phyloP scores from a whole-genome alignment of 2,113 vertebrate species.

The Glareola pratincola region DNA sequence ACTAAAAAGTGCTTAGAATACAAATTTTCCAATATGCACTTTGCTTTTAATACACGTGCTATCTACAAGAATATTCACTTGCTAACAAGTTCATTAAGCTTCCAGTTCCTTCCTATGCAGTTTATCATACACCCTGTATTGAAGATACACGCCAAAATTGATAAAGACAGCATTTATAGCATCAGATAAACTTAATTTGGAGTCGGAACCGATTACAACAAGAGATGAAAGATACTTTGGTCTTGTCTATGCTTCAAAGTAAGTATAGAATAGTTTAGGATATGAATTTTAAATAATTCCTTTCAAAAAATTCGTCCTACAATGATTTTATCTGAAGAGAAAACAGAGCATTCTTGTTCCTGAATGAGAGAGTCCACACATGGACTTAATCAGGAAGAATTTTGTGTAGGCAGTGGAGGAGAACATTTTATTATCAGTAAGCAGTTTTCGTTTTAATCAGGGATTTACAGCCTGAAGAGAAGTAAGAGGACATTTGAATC shows the following conservation, averaged over 20 bases:
- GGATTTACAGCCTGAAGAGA: background rate
- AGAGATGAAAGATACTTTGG: background rate
- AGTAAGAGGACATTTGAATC: background rate
- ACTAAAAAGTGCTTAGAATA: background rate
- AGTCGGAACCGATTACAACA: background rate
- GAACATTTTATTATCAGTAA: slow-evolving; percentile 30
- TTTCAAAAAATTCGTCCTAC: background rate
- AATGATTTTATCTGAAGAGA: background rate
- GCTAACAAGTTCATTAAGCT: background rate
- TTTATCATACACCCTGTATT: background rate
- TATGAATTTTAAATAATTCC: background rate
- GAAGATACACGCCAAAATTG: background rate
- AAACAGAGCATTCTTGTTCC: slow-evolving; percentile 35
- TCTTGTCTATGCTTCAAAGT: background rate
- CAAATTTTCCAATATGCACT: background rate
- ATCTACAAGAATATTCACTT: background rate
- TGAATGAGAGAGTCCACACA: slow-evolving; percentile 42
- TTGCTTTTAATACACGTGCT: background rate
- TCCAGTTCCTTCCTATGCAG: background rate
- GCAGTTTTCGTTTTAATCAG: slow-evolving; percentile 17
- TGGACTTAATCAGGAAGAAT: slow-evolving; percentile 39
- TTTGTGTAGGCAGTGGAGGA: slow-evolving; percentile 6
- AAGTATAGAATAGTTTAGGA: background rate
- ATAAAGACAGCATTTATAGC: background rate
- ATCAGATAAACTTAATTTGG: background rate